Evolutionary conservation across 2,888 invertebrate species (phyloP), one percentile per base, ranked within the genome.

Genomic region (Eulithis prunata): DNA sequence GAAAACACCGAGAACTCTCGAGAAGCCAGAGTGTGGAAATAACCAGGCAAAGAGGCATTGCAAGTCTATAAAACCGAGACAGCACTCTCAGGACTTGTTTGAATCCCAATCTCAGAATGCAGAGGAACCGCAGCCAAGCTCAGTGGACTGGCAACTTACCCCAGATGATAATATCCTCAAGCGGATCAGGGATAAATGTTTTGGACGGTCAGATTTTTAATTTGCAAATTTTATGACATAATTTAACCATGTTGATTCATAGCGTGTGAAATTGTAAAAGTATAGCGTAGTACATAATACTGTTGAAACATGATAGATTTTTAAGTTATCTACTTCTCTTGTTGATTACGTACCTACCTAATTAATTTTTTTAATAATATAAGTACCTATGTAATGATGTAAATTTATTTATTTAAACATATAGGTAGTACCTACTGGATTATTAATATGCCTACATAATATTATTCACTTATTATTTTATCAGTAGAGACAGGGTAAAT

Each of bases 401-500:
- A 80, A 69, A 66, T 21, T 21, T 21, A 21, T 21, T 21, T 21
- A 21, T 21, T 21, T 21, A 21, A n/a, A n/a, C n/a, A n/a, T n/a
- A 21, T 21, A 21, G 1, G 21, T 21, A 21, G 21, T 21, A 21
- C n/a, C n/a, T n/a, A n/a, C 21, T 21, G 21, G 2, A 21, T 21
- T 21, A 21, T 21, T 21, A n/a, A n/a, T n/a, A 21, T 21, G 21
- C 21, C 21, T 21, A 21, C 21, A 21, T 21, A 21, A 21, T 21
- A 21, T 21, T 21, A 21, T 21, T 21, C 21, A 21, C 21, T 21
- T 21, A 21, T 36, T 56, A 13, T 45, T 55, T 49, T 78, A 81
- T 81, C 80, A 79, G 80, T 89, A 89, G 87, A 79, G 72, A 87
- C 89, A 90, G 89, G 90, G 90, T 90, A 89, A 76, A 76, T 80